Conservation (phyloP, 1,140 invertebrate genomes). For the Thaumatotibia leucotreta region DNA sequence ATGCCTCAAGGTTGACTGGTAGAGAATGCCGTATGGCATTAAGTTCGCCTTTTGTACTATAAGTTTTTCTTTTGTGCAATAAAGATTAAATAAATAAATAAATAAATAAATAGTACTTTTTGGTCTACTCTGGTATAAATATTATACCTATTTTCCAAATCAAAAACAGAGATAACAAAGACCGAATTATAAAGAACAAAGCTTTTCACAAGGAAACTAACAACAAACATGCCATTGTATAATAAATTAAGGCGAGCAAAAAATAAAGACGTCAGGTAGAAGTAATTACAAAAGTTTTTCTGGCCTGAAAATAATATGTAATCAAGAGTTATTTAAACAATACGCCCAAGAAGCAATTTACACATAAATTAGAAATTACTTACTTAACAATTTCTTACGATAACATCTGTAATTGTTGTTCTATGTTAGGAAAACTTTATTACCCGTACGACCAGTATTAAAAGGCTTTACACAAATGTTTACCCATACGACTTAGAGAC, state of each 20-base stretch:
- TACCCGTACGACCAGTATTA: neutral
- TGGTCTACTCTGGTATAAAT: too few species aligned
- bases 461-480: too few species aligned
- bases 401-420: neutral
- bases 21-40: too few species aligned
- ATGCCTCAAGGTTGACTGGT: too few species aligned
- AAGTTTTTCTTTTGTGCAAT: too few species aligned
- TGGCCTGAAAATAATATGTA: neutral
- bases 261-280: neutral
- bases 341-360: neutral
- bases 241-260: neutral
- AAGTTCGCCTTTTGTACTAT: too few species aligned
- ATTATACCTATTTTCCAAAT: too few species aligned
- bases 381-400: neutral
- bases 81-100: too few species aligned
- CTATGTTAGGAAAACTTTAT: neutral
- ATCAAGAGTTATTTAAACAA: neutral
- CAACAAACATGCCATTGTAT: neutral
- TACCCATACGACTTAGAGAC: too few species aligned
- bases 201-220: neutral
- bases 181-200: neutral
- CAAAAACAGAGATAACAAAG: too few species aligned
- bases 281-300: neutral
- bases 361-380: neutral
- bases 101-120: too few species aligned